phyloP scores from a whole-genome alignment of 1,140 invertebrate genomes.

The Cherax destructor region DNA sequence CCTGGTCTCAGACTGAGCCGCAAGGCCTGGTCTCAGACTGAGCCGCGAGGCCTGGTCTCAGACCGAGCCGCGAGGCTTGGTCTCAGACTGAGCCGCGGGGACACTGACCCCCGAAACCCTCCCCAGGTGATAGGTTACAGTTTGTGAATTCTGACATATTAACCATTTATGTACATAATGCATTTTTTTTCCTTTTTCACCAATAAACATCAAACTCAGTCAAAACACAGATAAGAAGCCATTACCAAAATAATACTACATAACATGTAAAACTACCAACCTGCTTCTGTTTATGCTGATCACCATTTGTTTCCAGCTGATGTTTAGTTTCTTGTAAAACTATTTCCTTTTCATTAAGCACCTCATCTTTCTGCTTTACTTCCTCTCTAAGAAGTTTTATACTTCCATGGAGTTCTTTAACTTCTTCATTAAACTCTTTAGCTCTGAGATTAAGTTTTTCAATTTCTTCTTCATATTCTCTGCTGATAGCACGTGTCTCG shows the following conservation, averaged over 20 bases:
- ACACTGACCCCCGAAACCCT: too few species aligned
- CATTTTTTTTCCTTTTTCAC: background rate
- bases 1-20: too few species aligned
- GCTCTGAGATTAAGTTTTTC: background rate
- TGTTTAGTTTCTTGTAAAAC: background rate
- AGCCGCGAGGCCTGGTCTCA: too few species aligned
- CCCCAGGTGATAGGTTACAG: too few species aligned
- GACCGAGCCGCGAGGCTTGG: too few species aligned
- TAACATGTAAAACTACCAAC: background rate
- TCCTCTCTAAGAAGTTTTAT: background rate
- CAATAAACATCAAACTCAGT: too few species aligned
- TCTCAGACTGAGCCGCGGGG: too few species aligned
- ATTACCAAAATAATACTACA: too few species aligned
- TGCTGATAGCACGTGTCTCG: background rate
- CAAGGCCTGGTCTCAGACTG: too few species aligned
- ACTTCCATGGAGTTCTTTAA: background rate
- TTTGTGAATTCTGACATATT: too few species aligned
- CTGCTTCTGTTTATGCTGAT: background rate
- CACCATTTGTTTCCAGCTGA: background rate
- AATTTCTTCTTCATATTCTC: constrained; percentile 16
- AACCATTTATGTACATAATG: too few species aligned
- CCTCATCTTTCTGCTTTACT: background rate
- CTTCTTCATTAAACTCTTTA: background rate
- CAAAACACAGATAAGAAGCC: too few species aligned
- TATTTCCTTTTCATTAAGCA: constrained; percentile 15